Conservation (phyloP, 1,140 invertebrate species). For the Drosophila jambulina region DNA sequence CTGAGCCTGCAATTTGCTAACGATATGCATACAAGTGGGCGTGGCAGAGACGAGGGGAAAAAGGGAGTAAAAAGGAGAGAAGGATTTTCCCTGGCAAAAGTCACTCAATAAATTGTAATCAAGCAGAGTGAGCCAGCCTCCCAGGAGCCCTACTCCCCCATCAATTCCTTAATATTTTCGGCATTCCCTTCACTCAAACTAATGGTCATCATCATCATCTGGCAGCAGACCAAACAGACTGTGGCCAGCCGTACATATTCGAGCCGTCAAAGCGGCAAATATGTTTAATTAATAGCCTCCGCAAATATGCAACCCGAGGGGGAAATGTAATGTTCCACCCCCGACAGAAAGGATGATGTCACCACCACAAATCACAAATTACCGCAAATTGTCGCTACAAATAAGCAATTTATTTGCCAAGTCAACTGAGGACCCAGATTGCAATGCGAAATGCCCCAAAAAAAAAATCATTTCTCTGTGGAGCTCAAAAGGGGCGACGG, state of each 20-base stretch:
- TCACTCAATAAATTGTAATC: conserved; percentile 72
- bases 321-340: conserved; percentile 5
- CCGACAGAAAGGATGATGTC: conserved; percentile 59
- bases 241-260: conserved; percentile 25
- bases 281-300: conserved; percentile 79
- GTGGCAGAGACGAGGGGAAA: conserved; percentile 9
- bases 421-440: conserved; percentile 21
- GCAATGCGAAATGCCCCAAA: conserved; percentile 40
- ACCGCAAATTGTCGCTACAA: conserved; percentile 83
- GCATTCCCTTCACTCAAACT: conserved; percentile 14
- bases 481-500: conserved; percentile 10
- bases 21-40: conserved; percentile 78
- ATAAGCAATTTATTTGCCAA: conserved; percentile 83
- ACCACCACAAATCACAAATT: conserved; percentile 78
- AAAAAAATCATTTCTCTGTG: conserved; percentile 31
- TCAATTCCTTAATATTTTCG: conserved; percentile 7
- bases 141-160: neutral
- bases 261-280: conserved; percentile 31
- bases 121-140: conserved; percentile 33
- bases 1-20: conserved; percentile 83
- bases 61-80: conserved; percentile 12
- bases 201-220: conserved; percentile 41
- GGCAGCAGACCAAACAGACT: conserved; percentile 44
- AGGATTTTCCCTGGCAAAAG: conserved; percentile 28
- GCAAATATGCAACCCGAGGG: conserved; percentile 30